Evolutionary conservation across 2,888 invertebrate species (phyloP).

Genomic region (Hofmannophila pseudospretella): DNA sequence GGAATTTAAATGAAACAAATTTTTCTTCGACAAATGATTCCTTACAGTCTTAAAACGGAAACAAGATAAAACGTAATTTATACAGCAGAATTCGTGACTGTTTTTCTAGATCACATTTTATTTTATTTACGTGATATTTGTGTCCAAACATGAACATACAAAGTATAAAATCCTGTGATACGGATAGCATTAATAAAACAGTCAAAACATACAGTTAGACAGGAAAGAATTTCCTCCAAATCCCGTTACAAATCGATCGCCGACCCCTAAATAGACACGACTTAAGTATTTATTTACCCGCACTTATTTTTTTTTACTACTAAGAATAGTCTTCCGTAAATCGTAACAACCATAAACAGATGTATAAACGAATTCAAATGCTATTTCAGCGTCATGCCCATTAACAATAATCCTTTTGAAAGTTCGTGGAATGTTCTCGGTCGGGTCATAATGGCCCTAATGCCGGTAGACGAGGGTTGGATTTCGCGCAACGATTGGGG

Average conservation of each 20-base stretch:
- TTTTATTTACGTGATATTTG: no score
- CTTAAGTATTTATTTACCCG: conserved; percentile 36
- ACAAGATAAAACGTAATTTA: no score
- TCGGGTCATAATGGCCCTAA: conserved; percentile 22
- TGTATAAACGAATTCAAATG: conserved; percentile 43
- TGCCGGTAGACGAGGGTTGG: conserved; percentile 29
- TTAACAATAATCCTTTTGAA: conserved; percentile 66
- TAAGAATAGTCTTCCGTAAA: conserved; percentile 36
- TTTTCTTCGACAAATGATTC: no score
- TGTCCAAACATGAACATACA: no score
- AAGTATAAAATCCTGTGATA: no score
- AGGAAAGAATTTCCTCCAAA: conserved; percentile 6
- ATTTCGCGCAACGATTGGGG: conserved; percentile 16
- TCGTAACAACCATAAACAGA: conserved; percentile 38
- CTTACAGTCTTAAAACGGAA: no score
- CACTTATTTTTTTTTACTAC: conserved; percentile 14
- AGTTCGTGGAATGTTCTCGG: conserved; percentile 24
- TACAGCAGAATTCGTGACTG: no score
- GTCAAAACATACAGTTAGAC: neutral
- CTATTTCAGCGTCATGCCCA: conserved; percentile 42
- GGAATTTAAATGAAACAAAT: no score
- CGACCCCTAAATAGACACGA: conserved; percentile 41
- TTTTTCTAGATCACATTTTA: no score
- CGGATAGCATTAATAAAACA: no score
- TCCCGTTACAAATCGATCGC: conserved; percentile 45